Evolutionary conservation across 2,888 invertebrate species (phyloP), one percentile per base, ranked within the genome.

Genomic region (Formica aserva): DNA sequence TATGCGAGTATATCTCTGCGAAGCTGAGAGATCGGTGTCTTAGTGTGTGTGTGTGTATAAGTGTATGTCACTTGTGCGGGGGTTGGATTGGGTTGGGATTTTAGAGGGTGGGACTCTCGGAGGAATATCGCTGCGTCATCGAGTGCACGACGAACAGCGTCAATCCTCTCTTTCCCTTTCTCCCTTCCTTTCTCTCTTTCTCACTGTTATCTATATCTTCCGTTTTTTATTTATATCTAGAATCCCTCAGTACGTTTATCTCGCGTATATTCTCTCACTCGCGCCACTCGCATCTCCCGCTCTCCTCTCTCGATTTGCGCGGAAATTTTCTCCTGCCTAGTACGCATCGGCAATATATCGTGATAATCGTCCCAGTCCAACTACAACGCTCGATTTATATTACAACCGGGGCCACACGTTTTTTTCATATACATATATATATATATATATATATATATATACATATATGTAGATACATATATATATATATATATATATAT

Each of bases 361-460:
- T 82, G 82, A 89, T 88, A 82, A 88, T 90, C 86, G 83, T 90
- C 83, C 82, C 85, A 85, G 86, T 89, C 89, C 83, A 87, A 85
- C 85, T 89, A 85, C 85, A 90, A 89, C 88, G 87, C 85, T 89
- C 85, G 84, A 85, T 83, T 91, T 91, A 91, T 91, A 90, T 91
- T 90, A 93, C 92, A 93, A 92, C 84, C 85, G 89, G 88, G 89
- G 88, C 82, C 89, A 86, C 91, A 87, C 85, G 88, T 90, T 76
- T 18, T 26, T 26, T 66, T 67, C 35, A 84, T 92, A 87, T 91
- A 87, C 91, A 89, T 90, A 89, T 86, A 86, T 92, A 89, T 90
- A 88, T 92, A 90, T 91, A 89, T 91, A n/a, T n/a, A 86, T 91
- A 84, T 90, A 91, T 90, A 89, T 93, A 86, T 91, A 84, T 90